Evolutionary conservation across 2,797 vertebrate species (phyloP).

Genomic region (Neostethus bicornis): DNA sequence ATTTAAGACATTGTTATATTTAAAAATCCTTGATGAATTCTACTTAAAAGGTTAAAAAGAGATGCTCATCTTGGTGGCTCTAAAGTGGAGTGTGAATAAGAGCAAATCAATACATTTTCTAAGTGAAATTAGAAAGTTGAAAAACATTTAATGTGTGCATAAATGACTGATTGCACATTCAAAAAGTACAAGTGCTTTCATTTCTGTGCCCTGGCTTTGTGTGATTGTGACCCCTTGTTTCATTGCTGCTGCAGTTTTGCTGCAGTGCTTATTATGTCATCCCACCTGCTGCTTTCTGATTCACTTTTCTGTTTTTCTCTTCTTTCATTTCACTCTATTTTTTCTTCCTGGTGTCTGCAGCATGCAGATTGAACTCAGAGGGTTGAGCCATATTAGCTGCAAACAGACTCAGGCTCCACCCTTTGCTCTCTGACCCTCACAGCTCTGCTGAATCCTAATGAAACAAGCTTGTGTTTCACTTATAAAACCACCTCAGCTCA

Average conservation of each 20-base stretch:
- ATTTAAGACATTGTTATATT: conserved; percentile 29
- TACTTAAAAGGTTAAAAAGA: conserved; percentile 34
- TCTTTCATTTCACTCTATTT: conserved; percentile 47
- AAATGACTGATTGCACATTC: background rate
- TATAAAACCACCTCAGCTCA: conserved; percentile 7
- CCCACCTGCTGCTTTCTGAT: conserved; percentile 77
- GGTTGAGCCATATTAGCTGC: conserved; percentile 39
- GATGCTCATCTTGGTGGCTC: conserved; percentile 14
- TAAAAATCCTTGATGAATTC: conserved; percentile 38
- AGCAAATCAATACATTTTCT: conserved; percentile 28
- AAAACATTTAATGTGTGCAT: conserved; percentile 3
- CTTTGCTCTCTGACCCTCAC: conserved; percentile 19
- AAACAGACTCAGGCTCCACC: conserved; percentile 39
- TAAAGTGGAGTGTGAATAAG: conserved; percentile 16
- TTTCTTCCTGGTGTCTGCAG: conserved; percentile 53
- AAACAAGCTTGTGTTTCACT: conserved; percentile 26
- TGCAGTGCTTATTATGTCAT: conserved; percentile 83
- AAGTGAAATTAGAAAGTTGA: conserved; percentile 17
- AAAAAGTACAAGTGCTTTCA: conserved; percentile 7
- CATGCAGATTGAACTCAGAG: conserved; percentile 37
- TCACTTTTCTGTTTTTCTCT: conserved; percentile 62
- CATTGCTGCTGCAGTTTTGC: conserved; percentile 82
- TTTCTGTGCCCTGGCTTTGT: conserved; percentile 18
- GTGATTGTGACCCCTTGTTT: conserved; percentile 72
- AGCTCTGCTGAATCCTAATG: conserved; percentile 36